These are phyloP conservation scores for Macropus fuliginosus DNA, from an alignment of 2,797 vertebrate species.

Conservation along the genomic window DNA sequence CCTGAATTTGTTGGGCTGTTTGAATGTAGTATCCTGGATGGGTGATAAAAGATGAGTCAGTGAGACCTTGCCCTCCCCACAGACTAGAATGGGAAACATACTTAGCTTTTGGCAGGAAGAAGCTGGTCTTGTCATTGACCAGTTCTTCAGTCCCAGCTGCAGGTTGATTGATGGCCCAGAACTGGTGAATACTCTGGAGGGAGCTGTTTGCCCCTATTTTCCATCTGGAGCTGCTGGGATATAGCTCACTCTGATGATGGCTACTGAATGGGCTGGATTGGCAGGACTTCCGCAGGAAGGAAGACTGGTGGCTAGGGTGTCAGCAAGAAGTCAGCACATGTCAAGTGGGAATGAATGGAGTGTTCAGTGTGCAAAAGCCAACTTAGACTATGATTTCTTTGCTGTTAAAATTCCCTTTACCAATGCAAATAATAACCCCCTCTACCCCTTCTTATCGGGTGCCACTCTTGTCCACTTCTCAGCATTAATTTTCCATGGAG, in stretches of 20 bases:
- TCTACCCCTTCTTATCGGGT: not conserved
- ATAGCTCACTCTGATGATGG: slow-evolving; percentile 74
- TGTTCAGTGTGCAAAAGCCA: slow-evolving; percentile 37
- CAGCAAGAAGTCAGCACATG: slow-evolving; percentile 72
- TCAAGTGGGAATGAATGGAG: slow-evolving; percentile 70
- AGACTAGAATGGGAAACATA: slow-evolving; percentile 50
- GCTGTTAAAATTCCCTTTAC: not conserved
- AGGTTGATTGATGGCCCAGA: slow-evolving; percentile 84
- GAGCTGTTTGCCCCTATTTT: slow-evolving; percentile 82
- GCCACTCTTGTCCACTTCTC: not conserved
- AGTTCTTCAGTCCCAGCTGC: slow-evolving; percentile 81
- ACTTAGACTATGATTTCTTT: slow-evolving; percentile 21
- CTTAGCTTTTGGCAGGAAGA: slow-evolving; percentile 65
- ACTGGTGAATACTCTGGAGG: slow-evolving; percentile 79
- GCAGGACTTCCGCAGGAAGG: slow-evolving; percentile 73
- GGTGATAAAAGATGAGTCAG: slow-evolving; percentile 46
- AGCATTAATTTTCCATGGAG: not conserved
- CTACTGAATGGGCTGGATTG: slow-evolving; percentile 79
- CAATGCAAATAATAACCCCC: not conserved
- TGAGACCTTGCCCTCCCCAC: slow-evolving; percentile 55
- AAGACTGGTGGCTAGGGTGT: slow-evolving; percentile 74
- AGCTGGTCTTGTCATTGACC: slow-evolving; percentile 60
- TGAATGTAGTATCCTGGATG: slow-evolving; percentile 29
- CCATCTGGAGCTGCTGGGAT: slow-evolving; percentile 86
- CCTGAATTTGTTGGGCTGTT: not conserved